A percentile compares a stretch with the other conserved stretches of the same genome.
Evolutionary conservation across 2,888 invertebrate genomes (phyloP).

Genomic region (Melieria omissa): DNA sequence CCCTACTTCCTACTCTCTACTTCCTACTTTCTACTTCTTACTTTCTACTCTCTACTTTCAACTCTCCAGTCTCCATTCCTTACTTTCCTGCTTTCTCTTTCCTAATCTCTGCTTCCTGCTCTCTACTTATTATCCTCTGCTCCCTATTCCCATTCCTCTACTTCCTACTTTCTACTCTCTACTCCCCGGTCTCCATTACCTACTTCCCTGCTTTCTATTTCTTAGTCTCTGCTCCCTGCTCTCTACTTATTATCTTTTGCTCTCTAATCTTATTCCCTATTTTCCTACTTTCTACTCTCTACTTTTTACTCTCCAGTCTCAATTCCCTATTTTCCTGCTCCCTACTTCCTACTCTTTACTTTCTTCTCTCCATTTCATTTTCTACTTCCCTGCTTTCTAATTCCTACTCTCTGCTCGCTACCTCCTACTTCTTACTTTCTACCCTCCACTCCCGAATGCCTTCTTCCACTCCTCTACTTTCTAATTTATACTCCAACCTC

Average conservation of each 20-base stretch:
- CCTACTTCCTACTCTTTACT: too few relatives aligned
- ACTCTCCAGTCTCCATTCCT: not conserved
- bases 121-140: not conserved
- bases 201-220: not conserved
- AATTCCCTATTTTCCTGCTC: too few relatives aligned
- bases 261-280: not conserved
- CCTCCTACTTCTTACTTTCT: too few relatives aligned
- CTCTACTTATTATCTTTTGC: not conserved
- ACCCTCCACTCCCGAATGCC: not conserved
- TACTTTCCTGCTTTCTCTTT: not conserved
- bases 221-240: too few relatives aligned
- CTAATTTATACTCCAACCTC: not conserved
- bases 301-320: too few relatives aligned
- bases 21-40: not conserved
- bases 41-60: not conserved
- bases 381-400: not conserved
- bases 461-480: not conserved
- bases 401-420: too few relatives aligned
- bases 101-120: not conserved
- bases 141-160: not conserved
- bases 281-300: not conserved
- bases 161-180: not conserved
- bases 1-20: not conserved
- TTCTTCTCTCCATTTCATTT: not conserved
- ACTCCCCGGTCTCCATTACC: not conserved